Evolutionary conservation across 37 sponge, comb jelly and placozoan species (phyloP), one percentile per base, ranked within the genome.

Genomic region (Ephydatia muelleri): DNA sequence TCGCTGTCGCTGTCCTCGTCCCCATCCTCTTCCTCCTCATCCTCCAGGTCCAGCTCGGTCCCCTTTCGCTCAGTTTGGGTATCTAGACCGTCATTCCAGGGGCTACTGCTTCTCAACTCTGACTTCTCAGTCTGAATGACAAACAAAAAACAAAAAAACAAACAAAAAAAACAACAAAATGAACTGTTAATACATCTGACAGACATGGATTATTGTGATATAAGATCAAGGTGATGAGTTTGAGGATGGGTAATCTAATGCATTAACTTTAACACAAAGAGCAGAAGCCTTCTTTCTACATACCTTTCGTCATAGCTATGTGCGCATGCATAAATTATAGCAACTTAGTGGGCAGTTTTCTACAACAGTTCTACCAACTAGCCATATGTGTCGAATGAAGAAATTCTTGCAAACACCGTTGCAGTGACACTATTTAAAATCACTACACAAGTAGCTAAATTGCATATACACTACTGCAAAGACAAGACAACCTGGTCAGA

Each of bases 1-100:
- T 94, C 95, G 75, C 86, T 88, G 39, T 75, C 74, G 36, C 78
- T 75, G 67, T 72, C 69, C 5, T 78, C 82, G 12, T 78, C 88
- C 38, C 47, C 85, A 21, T 73, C 84, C 38, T 76, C 75, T 72
- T 65, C 87, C 78, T 77, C 80, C 74, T 80, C 71, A 1, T 40
- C 65, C 1, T 57, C 57, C 57, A 57, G 57, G 57, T 57, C 57
- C 57, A 57, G 16, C 19, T 5, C 57, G 1, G 57, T 57, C 57
- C 57, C 57, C 16, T 57, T 57, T 21, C 57, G 57, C 16, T 57
- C 57, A 14, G 9, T 57, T 13, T 14, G 57, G 57, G 57, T 57
- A 21, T 57, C 57, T 21, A 57, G 57, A 11, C 57, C 57, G 16
- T 57, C 57, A 57, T 57, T 21, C 57, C 57, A 57, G 9, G 57